Evolutionary conservation across 2,797 vertebrate species (phyloP).

Genomic region (Danio kyathit): DNA sequence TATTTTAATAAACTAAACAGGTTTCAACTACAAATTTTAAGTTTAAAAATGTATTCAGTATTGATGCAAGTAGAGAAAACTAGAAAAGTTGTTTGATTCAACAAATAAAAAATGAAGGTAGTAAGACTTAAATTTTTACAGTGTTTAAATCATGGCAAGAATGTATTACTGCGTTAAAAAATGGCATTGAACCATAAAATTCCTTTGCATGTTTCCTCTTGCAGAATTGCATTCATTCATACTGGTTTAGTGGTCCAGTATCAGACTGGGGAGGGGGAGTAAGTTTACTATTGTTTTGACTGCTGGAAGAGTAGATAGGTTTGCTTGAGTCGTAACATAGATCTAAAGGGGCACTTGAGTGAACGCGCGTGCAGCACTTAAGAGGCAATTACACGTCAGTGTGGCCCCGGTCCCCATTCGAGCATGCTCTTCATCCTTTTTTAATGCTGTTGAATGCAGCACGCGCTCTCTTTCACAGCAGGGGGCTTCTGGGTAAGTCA

Average conservation of each 20-base stretch:
- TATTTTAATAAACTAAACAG: too few relatives aligned
- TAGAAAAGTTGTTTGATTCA: too few relatives aligned
- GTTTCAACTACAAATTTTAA: too few relatives aligned
- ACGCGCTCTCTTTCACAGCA: conserved; percentile 79
- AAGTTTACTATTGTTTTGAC: conserved; percentile 70
- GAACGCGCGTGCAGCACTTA: conserved; percentile 77
- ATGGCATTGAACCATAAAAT: too few relatives aligned
- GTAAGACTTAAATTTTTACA: too few relatives aligned
- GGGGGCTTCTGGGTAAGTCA: conserved; percentile 80
- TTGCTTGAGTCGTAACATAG: conserved; percentile 71
- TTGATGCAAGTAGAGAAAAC: too few relatives aligned
- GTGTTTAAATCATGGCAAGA: too few relatives aligned
- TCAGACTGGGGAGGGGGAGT: conserved; percentile 45
- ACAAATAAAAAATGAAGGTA: too few relatives aligned
- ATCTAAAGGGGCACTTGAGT: conserved; percentile 71
- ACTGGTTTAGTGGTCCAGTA: neutral
- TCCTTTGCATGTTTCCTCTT: neutral
- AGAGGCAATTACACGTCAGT: conserved; percentile 78
- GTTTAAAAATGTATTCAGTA: too few relatives aligned
- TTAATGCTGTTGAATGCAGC: conserved; percentile 80
- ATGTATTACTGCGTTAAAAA: too few relatives aligned
- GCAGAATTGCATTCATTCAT: neutral
- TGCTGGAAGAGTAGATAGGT: conserved; percentile 73
- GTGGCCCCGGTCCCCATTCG: conserved; percentile 68
- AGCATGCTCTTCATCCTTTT: conserved; percentile 72